Percentiles rank a stretch among this genome's conserved stretches.
These are phyloP conservation scores for Melinaea menophilus DNA, from an alignment of 2,888 invertebrate genomes.

Conservation along the genomic window DNA sequence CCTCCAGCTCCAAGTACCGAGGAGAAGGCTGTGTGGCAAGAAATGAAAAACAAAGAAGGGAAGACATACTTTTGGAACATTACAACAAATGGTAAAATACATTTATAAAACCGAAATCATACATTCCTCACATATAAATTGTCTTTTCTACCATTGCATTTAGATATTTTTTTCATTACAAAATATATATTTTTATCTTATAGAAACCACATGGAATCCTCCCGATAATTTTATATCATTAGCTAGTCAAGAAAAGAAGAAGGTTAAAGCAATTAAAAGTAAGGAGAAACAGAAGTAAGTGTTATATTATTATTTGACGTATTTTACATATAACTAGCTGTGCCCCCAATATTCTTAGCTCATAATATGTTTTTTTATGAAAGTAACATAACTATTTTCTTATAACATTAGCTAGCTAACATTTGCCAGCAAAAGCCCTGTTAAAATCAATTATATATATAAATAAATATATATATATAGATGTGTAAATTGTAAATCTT, in stretches of 20 bases:
- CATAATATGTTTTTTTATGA: too few relatives aligned
- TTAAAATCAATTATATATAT: too few relatives aligned
- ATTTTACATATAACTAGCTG: neutral
- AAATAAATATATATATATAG: too few relatives aligned
- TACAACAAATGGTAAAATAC: constrained; percentile 83
- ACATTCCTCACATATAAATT: too few relatives aligned
- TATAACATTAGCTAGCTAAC: too few relatives aligned
- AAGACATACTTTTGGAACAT: constrained; percentile 92
- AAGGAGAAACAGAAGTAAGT: constrained; percentile 57
- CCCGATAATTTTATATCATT: constrained; percentile 86
- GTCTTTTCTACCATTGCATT: too few relatives aligned
- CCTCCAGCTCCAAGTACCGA: constrained; percentile 34
- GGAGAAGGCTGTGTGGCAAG: constrained; percentile 81
- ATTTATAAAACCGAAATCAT: neutral
- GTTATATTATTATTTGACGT: neutral
- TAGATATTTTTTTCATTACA: neutral
- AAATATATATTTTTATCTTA: constrained; percentile 36
- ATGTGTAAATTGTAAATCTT: too few relatives aligned
- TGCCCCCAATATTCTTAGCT: neutral
- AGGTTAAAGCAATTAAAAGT: constrained; percentile 58
- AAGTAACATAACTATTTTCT: too few relatives aligned
- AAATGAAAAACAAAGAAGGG: constrained; percentile 86
- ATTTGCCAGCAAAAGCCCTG: too few relatives aligned
- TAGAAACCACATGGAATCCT: constrained; percentile 87
- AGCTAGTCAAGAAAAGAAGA: constrained; percentile 79